Evolutionary conservation across 2,797 vertebrate species (phyloP).

Genomic region (Gallinago nigripennis): DNA sequence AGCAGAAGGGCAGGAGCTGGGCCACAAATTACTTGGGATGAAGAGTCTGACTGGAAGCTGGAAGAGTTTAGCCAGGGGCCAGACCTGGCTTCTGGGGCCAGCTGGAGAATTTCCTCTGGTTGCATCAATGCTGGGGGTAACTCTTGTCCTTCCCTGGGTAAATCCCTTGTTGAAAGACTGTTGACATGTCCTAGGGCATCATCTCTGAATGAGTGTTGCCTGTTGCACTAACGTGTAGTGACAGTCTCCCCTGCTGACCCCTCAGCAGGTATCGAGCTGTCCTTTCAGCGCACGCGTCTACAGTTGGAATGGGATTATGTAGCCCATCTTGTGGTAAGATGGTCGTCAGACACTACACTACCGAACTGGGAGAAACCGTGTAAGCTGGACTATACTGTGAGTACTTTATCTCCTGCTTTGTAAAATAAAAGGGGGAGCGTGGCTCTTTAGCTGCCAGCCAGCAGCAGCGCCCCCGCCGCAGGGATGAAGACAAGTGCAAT

Average conservation of each 20-base stretch:
- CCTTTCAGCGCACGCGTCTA: not conserved
- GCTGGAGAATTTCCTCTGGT: not conserved
- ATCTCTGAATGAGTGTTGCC: not conserved
- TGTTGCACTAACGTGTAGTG: not conserved
- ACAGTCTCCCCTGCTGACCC: not conserved
- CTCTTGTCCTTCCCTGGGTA: not conserved
- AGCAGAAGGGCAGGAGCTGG: not conserved
- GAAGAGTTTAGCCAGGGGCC: not conserved
- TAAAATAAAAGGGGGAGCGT: accelerated
- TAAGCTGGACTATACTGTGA: slow-evolving; percentile 22
- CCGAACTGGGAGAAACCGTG: not conserved
- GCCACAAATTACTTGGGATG: accelerated
- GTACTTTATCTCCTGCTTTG: not conserved
- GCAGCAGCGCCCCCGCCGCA: not conserved
- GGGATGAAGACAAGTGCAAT: not conserved
- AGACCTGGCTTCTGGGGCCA: not conserved
- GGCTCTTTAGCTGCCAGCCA: not conserved
- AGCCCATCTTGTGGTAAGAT: not conserved
- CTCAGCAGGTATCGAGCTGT: accelerated
- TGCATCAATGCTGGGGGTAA: not conserved
- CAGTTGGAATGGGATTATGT: not conserved
- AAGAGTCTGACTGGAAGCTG: not conserved
- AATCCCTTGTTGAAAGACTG: not conserved
- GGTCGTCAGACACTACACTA: slow-evolving; percentile 19
- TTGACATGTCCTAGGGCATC: not conserved